These are phyloP conservation scores for Cebus imitator DNA, from an alignment of 2,113 vertebrate species.

Conservation along the genomic window DNA sequence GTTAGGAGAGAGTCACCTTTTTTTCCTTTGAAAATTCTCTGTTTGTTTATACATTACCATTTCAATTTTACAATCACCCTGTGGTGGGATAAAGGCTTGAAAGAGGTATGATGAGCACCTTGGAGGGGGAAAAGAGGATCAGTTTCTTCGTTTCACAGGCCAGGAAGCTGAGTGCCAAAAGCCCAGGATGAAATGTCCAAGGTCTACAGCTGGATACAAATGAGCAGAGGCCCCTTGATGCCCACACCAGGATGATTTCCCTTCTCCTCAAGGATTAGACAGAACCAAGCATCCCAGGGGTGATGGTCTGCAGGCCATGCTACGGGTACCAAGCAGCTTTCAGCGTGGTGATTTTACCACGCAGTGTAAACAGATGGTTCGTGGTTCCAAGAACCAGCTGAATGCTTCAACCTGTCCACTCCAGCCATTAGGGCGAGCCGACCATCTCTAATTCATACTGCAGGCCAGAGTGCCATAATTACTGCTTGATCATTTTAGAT, in stretches of 20 bases:
- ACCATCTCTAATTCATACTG: neutral
- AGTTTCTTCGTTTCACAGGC: neutral
- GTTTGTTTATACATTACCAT: neutral
- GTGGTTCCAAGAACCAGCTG: neutral
- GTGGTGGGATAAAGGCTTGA: neutral
- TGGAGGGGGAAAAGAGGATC: neutral
- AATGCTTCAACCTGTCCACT: neutral
- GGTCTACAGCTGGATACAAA: neutral
- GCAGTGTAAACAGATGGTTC: conserved; percentile 9
- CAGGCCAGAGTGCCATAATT: neutral
- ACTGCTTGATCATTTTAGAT: neutral
- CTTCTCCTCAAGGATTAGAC: neutral
- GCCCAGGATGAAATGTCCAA: neutral
- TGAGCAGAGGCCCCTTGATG: neutral
- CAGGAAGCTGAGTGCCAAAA: neutral
- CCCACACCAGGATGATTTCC: neutral
- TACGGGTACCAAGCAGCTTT: neutral
- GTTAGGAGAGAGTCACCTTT: neutral
- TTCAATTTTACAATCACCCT: neutral
- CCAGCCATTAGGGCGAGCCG: fast-evolving
- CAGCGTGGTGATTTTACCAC: neutral
- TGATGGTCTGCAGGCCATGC: conserved; percentile 35
- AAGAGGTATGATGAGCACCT: neutral
- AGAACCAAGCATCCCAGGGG: conserved; percentile 6
- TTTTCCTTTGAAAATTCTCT: neutral